Evolutionary conservation across 2,797 vertebrate genomes (phyloP), one percentile per base, ranked within the genome.

Genomic region (Acomys russatus): DNA sequence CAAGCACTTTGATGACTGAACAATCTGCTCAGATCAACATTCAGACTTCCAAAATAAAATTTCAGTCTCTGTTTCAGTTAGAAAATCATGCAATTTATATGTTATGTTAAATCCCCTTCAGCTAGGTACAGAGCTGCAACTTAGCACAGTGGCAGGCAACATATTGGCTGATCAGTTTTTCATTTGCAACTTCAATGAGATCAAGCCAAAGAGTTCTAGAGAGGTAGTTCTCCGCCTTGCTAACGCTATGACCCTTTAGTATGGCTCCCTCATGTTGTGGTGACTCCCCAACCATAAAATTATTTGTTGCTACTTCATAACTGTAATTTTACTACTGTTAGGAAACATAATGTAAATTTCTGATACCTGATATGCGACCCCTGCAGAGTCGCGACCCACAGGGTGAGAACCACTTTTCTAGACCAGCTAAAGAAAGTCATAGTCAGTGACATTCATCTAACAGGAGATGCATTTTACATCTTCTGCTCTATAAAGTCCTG

Each of bases 131-230:
- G 85, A 94, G 66, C 78, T 95, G 28, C 30, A 87, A 83, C 30
- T 70, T 88, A 82, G 79, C 80, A 90, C 3, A 14, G 30, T 73
- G 20, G n/a, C 73, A 51, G 25, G n/a, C 73, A 91, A 59, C 12
- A 66, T 15, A 51, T 70, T 59, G 76, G n/a, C 63, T 74, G 56
- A 73, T 44, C 35, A 49, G 44, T 30, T 71, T 94, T 79, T 70
- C 84, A 93, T 85, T 86, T 73, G 73, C 38, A 64, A 83, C 22
- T 92, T 49, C 82, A 61, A 86, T 74, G 61, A 51, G 38, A 76
- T 77, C 77, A 83, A 93, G 59, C 12, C 68, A 94, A 93, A 88
- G 51, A 93, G 78, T 95, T 71, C 51, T 56, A 82, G 44, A 76
- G 51, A 25, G 84, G 74, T 63, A 10, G 28, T 66, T 84, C 30